Evolutionary conservation across 2,888 invertebrate species (phyloP).

Genomic region (Homarus gammarus): DNA sequence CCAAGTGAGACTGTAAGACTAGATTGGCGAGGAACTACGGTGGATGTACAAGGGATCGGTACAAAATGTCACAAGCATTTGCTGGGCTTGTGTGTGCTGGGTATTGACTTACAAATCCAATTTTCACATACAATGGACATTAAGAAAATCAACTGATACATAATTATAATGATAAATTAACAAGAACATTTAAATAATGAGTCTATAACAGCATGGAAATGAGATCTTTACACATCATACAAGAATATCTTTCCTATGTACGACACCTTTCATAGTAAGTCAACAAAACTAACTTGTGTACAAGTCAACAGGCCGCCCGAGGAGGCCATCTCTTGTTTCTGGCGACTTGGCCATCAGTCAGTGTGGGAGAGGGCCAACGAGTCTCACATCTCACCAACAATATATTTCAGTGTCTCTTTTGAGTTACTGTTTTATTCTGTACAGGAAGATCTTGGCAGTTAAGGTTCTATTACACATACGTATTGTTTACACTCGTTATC

Average conservation of each 20-base stretch:
- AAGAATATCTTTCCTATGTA: conserved; percentile 48
- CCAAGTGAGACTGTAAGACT: conserved; percentile 46
- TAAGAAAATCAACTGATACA: conserved; percentile 23
- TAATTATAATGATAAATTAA: conserved; percentile 39
- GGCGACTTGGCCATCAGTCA: background rate
- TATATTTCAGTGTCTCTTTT: background rate
- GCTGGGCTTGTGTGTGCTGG: conserved; percentile 43
- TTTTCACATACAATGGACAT: conserved; percentile 29
- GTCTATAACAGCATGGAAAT: conserved; percentile 55
- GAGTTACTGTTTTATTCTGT: background rate
- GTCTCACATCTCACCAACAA: background rate
- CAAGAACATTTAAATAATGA: conserved; percentile 43
- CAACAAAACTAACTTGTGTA: conserved; percentile 50
- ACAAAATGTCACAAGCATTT: conserved; percentile 57
- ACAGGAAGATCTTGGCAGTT: conserved; percentile 52
- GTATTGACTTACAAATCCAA: conserved; percentile 14
- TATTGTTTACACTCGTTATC: conserved; percentile 13
- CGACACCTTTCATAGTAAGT: conserved; percentile 35
- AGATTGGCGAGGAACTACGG: conserved; percentile 58
- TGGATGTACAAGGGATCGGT: conserved; percentile 30
- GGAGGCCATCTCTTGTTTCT: background rate
- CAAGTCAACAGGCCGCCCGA: conserved; percentile 8
- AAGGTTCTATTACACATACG: conserved; percentile 23
- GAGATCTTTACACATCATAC: conserved; percentile 58
- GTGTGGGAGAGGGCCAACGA: background rate